Percentiles rank a stretch among this genome's conserved stretches.
Conservation (phyloP, 2,888 invertebrate species). For the Eudemis profundana region DNA sequence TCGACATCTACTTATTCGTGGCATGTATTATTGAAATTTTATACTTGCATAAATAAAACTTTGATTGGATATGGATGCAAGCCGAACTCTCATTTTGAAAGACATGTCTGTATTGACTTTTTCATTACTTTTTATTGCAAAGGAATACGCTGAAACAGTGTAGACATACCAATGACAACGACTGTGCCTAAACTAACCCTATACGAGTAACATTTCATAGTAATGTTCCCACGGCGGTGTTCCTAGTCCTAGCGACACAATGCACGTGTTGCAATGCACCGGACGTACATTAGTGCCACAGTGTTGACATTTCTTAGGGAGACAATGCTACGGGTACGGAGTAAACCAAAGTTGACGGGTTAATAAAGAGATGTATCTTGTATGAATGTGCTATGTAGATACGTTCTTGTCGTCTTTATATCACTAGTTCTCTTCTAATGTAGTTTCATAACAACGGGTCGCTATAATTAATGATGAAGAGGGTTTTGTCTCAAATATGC, state of each 20-base stretch:
- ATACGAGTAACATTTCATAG: neutral
- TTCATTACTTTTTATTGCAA: too few species aligned
- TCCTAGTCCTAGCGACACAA: conserved; percentile 21
- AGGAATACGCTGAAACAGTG: too few species aligned
- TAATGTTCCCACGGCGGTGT: conserved; percentile 24
- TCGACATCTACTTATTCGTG: too few species aligned
- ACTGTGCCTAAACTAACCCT: neutral
- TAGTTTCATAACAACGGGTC: neutral
- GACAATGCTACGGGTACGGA: conserved; percentile 1
- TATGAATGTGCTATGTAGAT: neutral
- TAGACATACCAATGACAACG: too few species aligned
- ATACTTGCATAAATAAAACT: too few species aligned
- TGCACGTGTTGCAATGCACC: conserved; percentile 37
- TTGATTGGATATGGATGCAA: too few species aligned
- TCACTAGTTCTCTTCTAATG: neutral
- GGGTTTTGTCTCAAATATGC: too few species aligned
- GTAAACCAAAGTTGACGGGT: neutral
- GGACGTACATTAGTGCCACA: conserved; percentile 34
- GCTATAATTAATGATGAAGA: too few species aligned
- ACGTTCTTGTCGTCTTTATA: neutral
- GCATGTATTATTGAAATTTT: too few species aligned
- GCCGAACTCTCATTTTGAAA: too few species aligned
- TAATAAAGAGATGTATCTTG: neutral
- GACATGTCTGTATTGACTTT: too few species aligned
- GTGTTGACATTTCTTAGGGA: conserved; percentile 31